Percentiles rank a stretch among this genome's conserved stretches.
phyloP scores from a whole-genome alignment of 2,888 invertebrate genomes.

The Drosophila emarginata region DNA sequence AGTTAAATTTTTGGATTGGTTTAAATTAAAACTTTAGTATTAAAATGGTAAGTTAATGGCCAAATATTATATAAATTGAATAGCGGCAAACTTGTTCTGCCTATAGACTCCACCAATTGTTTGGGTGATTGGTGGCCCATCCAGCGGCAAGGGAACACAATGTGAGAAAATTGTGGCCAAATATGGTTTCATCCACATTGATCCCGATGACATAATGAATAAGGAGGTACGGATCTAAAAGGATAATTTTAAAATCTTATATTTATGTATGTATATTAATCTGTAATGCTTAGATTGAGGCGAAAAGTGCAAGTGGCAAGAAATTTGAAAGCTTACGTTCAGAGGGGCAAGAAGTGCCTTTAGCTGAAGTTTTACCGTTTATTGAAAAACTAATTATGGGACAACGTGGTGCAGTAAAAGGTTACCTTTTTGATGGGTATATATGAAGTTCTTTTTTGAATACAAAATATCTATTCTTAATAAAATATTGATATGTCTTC shows the following conservation, averaged over 20 bases:
- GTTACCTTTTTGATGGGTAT: slow-evolving; percentile 93
- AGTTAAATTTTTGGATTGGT: neutral
- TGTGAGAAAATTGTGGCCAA: slow-evolving; percentile 94
- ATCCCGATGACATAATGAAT: slow-evolving; percentile 94
- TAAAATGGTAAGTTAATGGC: slow-evolving; percentile 22
- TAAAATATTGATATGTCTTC: fast-evolving
- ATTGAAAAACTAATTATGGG: slow-evolving; percentile 90
- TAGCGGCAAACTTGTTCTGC: neutral
- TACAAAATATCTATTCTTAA: neutral
- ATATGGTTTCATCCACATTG: slow-evolving; percentile 96
- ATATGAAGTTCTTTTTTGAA: no score
- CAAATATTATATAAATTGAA: neutral
- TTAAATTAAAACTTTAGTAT: neutral
- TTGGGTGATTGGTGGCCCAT: slow-evolving; percentile 96
- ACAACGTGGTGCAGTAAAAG: slow-evolving; percentile 86
- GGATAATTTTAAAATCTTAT: no score
- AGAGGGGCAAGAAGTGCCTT: slow-evolving; percentile 91
- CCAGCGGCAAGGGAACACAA: slow-evolving; percentile 96
- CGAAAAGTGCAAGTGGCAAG: slow-evolving; percentile 87
- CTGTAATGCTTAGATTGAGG: slow-evolving; percentile 31
- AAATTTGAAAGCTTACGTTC: slow-evolving; percentile 92
- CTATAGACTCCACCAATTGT: slow-evolving; percentile 86
- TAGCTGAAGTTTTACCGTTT: slow-evolving; percentile 92
- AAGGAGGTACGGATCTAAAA: slow-evolving; percentile 86
- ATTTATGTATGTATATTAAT: no score